Evolutionary conservation across 2,888 invertebrate genomes (phyloP).

Genomic region (Papilio demoleus): DNA sequence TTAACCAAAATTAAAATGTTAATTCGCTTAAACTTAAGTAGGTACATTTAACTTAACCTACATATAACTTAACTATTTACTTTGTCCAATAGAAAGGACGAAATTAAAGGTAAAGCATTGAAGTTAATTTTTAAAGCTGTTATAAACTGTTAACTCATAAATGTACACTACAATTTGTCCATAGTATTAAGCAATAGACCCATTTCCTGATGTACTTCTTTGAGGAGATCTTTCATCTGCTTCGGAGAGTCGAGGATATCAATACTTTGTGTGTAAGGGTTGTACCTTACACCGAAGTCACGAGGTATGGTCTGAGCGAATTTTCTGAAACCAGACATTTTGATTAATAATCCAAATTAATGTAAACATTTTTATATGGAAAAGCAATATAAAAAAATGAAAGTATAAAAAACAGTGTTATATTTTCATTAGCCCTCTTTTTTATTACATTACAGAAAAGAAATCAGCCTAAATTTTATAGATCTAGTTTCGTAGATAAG

Average conservation of each 20-base stretch:
- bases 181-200: constrained; percentile 90
- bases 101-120: not conserved
- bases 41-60: too few relatives aligned
- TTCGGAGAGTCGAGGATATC: constrained; percentile 96
- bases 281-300: constrained; percentile 96
- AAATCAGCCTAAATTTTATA: too few relatives aligned
- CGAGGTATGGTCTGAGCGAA: constrained; percentile 96
- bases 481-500: too few relatives aligned
- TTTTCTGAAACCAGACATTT: constrained; percentile 86
- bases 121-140: constrained; percentile 21
- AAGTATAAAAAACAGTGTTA: too few relatives aligned
- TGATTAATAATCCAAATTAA: not conserved
- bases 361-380: not conserved
- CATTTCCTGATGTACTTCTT: constrained; percentile 91
- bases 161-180: constrained; percentile 83
- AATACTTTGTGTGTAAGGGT: constrained; percentile 97
- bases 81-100: too few relatives aligned
- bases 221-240: constrained; percentile 92
- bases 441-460: too few relatives aligned
- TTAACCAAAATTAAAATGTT: too few relatives aligned
- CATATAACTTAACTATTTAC: too few relatives aligned
- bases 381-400: too few relatives aligned
- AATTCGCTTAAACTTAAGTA: too few relatives aligned
- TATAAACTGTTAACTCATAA: not conserved
- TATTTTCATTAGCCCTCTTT: too few relatives aligned